Conservation (phyloP, 2,113 vertebrate species). For the Pardalotus punctatus region DNA sequence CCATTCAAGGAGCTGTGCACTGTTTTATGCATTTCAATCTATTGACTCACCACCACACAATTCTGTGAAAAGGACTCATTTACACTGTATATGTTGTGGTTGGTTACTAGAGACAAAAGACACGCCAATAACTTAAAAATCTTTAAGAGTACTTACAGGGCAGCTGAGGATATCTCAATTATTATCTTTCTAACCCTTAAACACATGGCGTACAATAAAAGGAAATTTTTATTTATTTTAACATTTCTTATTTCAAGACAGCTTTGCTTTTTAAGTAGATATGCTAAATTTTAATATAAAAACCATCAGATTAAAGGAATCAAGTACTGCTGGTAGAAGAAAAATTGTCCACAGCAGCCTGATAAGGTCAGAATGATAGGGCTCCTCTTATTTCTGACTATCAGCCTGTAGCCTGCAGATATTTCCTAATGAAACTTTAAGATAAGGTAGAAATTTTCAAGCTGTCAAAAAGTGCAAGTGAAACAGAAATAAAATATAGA, state of each 20-base stretch:
- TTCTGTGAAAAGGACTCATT: background rate
- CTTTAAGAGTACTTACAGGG: background rate
- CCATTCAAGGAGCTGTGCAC: background rate
- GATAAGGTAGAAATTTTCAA: constrained; percentile 41
- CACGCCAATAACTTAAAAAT: background rate
- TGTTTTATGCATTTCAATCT: background rate
- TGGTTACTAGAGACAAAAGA: background rate
- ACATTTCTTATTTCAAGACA: background rate
- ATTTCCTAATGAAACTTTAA: constrained; percentile 50
- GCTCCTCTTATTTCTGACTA: constrained; percentile 42
- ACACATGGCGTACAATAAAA: background rate
- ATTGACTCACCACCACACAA: background rate
- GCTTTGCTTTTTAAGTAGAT: background rate
- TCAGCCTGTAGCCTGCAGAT: constrained; percentile 19
- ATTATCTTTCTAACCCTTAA: background rate
- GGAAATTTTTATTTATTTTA: background rate
- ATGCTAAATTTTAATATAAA: constrained; percentile 11
- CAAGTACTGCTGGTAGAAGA: background rate
- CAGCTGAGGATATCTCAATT: background rate
- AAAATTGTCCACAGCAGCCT: background rate
- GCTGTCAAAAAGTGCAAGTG: constrained; percentile 15
- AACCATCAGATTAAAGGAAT: constrained; percentile 22
- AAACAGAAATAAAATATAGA: constrained; percentile 30
- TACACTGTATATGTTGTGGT: background rate
- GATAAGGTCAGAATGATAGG: constrained; percentile 27